Percentiles rank a stretch among this genome's conserved stretches.
Conservation (phyloP, 2,888 invertebrate genomes). For the Melanophora roralis region DNA sequence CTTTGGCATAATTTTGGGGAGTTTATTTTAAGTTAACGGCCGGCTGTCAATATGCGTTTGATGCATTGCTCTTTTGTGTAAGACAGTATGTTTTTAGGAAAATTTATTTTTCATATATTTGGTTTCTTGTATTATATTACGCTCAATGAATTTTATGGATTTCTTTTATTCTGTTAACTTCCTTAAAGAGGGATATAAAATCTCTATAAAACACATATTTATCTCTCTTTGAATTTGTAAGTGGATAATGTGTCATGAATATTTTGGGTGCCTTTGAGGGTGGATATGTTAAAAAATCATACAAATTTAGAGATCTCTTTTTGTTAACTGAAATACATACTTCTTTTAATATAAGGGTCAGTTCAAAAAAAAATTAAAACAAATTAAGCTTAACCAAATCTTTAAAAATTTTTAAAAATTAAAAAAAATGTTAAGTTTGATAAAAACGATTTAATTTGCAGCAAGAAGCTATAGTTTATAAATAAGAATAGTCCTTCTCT, state of each 20-base stretch:
- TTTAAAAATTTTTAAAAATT: too few relatives aligned
- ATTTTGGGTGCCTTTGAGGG: background rate
- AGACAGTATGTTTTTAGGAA: slow-evolving; percentile 43
- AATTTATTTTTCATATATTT: slow-evolving; percentile 36
- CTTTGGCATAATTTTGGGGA: slow-evolving; percentile 11
- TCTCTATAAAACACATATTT: slow-evolving; percentile 40
- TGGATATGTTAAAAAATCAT: background rate
- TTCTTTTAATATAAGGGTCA: too few relatives aligned
- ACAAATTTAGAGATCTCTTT: too few relatives aligned
- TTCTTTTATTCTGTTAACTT: background rate
- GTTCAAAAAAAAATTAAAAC: too few relatives aligned
- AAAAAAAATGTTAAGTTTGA: too few relatives aligned
- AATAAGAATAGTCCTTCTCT: too few relatives aligned
- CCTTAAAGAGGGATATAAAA: background rate
- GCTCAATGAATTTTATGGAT: slow-evolving; percentile 52
- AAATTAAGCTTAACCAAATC: too few relatives aligned
- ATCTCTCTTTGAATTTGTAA: slow-evolving; percentile 24
- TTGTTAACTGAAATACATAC: too few relatives aligned
- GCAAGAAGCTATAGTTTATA: too few relatives aligned
- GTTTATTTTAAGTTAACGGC: background rate
- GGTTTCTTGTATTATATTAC: slow-evolving; percentile 43
- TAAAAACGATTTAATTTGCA: too few relatives aligned
- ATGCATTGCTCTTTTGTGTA: slow-evolving; percentile 33
- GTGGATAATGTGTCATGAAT: slow-evolving; percentile 18
- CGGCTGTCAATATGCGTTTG: slow-evolving; percentile 2